phyloP scores from a whole-genome alignment of 2,113 vertebrate genomes.

The Chrysochloris asiatica region DNA sequence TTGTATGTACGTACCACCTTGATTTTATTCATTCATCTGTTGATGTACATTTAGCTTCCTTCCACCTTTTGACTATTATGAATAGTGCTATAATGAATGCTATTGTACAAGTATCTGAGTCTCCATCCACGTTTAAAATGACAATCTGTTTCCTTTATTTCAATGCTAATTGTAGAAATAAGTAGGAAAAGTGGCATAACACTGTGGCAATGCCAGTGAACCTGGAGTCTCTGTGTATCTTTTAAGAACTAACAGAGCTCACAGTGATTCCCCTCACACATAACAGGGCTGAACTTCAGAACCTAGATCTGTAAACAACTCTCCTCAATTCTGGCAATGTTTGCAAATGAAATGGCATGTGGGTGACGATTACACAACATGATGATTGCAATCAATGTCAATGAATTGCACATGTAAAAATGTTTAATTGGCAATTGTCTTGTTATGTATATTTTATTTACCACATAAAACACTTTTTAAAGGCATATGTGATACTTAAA shows the following conservation, averaged over 20 bases:
- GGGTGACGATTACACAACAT: too few relatives aligned
- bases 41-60: not conserved
- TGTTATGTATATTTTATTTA: too few relatives aligned
- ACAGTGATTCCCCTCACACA: not conserved
- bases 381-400: too few relatives aligned
- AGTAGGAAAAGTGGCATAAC: not conserved
- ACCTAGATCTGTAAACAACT: not conserved
- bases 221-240: not conserved
- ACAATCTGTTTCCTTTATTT: not conserved
- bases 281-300: slow-evolving; percentile 13
- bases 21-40: not conserved
- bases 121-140: not conserved
- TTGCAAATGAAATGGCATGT: not conserved
- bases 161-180: slow-evolving; percentile 10
- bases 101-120: not conserved
- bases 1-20: not conserved
- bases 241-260: not conserved
- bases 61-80: not conserved
- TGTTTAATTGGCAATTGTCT: too few relatives aligned
- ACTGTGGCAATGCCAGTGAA: not conserved
- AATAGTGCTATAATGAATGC: not conserved
- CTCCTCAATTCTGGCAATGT: slow-evolving; percentile 6
- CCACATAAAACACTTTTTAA: too few relatives aligned
- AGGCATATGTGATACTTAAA: not conserved
- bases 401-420: too few relatives aligned